Evolutionary conservation across 2,113 vertebrate species (phyloP).

Genomic region (Peromyscus californicus): DNA sequence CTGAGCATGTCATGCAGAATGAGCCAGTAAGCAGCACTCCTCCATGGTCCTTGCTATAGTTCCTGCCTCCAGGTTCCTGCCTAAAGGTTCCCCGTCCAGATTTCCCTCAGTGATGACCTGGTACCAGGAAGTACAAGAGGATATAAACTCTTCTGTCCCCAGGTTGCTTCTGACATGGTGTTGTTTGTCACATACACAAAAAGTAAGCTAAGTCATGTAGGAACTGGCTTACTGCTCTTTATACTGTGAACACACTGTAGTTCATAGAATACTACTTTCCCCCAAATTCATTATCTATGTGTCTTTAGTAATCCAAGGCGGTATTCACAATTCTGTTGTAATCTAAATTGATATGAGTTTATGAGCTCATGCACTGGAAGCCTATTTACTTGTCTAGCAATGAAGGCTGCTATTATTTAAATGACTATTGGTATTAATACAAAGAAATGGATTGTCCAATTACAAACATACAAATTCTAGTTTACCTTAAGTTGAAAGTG

Average conservation of each 20-base stretch:
- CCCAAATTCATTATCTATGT: slow-evolving; percentile 28
- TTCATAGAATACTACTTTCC: not conserved
- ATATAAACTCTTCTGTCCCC: not conserved
- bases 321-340: not conserved
- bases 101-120: not conserved
- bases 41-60: not conserved
- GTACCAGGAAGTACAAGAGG: not conserved
- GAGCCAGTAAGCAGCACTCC: not conserved
- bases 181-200: not conserved
- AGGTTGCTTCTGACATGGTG: not conserved
- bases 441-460: not conserved
- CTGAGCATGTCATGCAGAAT: not conserved
- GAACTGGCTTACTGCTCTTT: not conserved
- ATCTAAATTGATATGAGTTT: slow-evolving; percentile 30
- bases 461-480: not conserved
- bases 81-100: not conserved
- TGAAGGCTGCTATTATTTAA: not conserved
- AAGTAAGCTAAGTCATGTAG: not conserved
- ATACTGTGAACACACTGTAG: not conserved
- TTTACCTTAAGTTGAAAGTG: not conserved
- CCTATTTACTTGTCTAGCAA: not conserved
- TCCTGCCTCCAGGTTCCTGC: not conserved
- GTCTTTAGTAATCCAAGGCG: slow-evolving; percentile 12
- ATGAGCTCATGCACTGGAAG: not conserved
- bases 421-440: not conserved